Conservation (phyloP, 2,797 vertebrate genomes). For the Pseudocheirus occidentalis region DNA sequence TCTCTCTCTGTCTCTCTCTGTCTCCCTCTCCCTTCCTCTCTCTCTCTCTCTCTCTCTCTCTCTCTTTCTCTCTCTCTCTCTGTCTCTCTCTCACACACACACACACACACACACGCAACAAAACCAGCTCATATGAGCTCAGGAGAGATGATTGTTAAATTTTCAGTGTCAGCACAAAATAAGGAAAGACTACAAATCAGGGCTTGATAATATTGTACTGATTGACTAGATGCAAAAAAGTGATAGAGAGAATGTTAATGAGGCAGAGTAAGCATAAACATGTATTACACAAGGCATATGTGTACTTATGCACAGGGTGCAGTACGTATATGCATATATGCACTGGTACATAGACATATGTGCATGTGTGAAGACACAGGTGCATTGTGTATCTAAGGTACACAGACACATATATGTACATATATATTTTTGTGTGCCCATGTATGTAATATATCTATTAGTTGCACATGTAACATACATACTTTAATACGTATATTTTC, state of each 20-base stretch:
- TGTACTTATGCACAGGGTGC: too few relatives aligned
- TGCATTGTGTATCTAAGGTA: not conserved
- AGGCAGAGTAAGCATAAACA: not conserved
- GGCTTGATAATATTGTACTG: not conserved
- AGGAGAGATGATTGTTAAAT: not conserved
- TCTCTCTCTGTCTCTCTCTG: too few relatives aligned
- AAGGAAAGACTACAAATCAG: not conserved
- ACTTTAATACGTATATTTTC: not conserved
- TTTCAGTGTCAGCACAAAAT: not conserved
- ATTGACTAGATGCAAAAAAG: not conserved
- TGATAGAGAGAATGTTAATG: not conserved
- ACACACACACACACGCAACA: too few relatives aligned
- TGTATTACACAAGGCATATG: not conserved
- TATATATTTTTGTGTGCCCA: not conserved
- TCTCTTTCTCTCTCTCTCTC: too few relatives aligned
- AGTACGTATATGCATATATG: too few relatives aligned
- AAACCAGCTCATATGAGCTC: too few relatives aligned
- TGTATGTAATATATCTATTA: not conserved
- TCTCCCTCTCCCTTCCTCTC: too few relatives aligned
- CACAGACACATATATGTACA: not conserved
- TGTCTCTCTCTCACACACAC: too few relatives aligned
- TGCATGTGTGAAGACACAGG: not conserved
- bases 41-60: too few relatives aligned
- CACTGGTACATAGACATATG: not conserved
- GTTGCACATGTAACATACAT: not conserved